A percentile compares a stretch with the other conserved stretches of the same genome.
Evolutionary conservation across 2,113 vertebrate genomes (phyloP).

Genomic region (Pungitius pungitius): DNA sequence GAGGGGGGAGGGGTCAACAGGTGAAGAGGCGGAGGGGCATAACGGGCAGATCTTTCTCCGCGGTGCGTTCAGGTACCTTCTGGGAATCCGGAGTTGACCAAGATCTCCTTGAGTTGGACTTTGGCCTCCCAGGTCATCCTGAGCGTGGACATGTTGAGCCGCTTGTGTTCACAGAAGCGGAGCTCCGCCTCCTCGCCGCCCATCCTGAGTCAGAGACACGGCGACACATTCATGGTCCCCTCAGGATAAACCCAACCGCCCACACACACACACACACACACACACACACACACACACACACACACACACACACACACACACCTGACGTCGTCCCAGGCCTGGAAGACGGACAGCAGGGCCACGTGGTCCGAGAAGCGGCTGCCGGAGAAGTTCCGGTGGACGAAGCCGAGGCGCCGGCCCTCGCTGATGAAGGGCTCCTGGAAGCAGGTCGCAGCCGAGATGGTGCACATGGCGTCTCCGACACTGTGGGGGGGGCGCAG

Average conservation of each 20-base stretch:
- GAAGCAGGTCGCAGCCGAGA: constrained; percentile 93
- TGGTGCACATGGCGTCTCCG: constrained; percentile 94
- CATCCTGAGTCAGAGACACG: constrained; percentile 85
- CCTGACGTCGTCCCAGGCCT: constrained; percentile 96
- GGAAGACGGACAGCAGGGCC: constrained; percentile 92
- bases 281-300: too few species aligned
- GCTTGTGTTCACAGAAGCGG: constrained; percentile 94
- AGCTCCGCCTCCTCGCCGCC: constrained; percentile 92
- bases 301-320: too few species aligned
- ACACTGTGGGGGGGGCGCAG: constrained; percentile 79
- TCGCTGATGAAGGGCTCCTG: constrained; percentile 94
- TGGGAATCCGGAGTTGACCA: constrained; percentile 91
- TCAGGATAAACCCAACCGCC: too few species aligned
- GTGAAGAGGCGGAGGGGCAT: background rate
- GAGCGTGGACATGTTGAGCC: constrained; percentile 93
- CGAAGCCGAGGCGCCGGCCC: constrained; percentile 90
- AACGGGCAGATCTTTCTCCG: background rate
- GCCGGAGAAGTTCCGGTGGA: constrained; percentile 95
- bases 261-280: too few species aligned
- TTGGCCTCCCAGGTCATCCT: constrained; percentile 99
- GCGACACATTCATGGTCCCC: too few species aligned
- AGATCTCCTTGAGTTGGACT: constrained; percentile 96
- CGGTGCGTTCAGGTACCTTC: constrained; percentile 83
- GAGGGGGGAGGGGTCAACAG: constrained; percentile 18
- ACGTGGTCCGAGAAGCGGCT: constrained; percentile 93